Conservation (phyloP, 1,140 invertebrate species). For the Coenobita brevimanus region DNA sequence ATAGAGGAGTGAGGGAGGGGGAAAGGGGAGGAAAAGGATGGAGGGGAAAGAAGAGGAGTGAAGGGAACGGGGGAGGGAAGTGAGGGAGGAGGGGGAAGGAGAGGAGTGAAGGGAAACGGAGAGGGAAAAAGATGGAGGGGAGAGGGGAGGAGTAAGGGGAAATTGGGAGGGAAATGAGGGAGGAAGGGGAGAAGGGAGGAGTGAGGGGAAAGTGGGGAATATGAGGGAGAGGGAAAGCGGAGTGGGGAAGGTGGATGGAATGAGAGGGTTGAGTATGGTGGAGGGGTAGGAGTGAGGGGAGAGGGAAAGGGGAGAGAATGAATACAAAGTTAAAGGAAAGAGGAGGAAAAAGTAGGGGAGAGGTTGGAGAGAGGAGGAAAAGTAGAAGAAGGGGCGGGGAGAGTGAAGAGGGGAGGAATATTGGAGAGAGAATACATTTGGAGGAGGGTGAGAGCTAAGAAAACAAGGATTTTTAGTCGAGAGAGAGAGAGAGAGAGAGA, state of each 20-base stretch:
- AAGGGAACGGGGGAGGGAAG: neutral
- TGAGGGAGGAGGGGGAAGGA: neutral
- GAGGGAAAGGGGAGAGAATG: neutral
- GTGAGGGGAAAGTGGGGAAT: neutral
- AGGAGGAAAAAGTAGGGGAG: neutral
- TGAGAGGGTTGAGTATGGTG: neutral
- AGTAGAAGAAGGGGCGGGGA: neutral
- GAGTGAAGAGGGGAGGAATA: no score
- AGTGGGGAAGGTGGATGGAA: neutral
- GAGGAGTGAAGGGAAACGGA: neutral
- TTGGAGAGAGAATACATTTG: no score
- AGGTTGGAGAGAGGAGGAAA: slow-evolving; percentile 2
- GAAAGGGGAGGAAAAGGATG: no score
- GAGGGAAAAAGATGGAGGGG: neutral
- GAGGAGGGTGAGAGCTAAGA: no score
- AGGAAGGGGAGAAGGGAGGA: neutral
- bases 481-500: no score
- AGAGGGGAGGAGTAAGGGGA: neutral
- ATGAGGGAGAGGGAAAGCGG: neutral
- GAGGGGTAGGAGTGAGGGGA: neutral
- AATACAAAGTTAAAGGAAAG: neutral
- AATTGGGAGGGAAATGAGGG: neutral
- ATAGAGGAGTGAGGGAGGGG: neutral
- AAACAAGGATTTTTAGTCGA: no score
- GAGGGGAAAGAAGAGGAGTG: neutral